Conservation (phyloP, 1,140 invertebrate genomes). For the Tetramorium alpestre region DNA sequence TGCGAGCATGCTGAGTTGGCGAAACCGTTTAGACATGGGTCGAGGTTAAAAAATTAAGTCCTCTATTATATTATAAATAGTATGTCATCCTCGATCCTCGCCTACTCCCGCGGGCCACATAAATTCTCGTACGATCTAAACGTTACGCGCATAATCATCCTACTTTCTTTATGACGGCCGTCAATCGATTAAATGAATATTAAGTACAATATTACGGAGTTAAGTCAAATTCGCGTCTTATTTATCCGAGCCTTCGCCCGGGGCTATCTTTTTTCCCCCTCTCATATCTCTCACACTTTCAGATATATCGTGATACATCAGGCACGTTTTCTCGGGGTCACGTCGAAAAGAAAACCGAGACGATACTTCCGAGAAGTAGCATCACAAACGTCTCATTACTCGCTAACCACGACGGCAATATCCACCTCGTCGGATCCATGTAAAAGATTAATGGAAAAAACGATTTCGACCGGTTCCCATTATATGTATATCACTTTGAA, state of each 20-base stretch:
- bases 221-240: background rate
- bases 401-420: background rate
- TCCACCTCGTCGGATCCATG: background rate
- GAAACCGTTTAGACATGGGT: background rate
- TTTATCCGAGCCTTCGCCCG: background rate
- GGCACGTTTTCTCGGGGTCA: background rate
- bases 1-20: background rate
- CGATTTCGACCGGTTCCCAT: conserved; percentile 60
- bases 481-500: conserved; percentile 67
- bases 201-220: background rate
- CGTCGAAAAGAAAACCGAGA: background rate
- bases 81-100: conserved; percentile 30
- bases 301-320: background rate
- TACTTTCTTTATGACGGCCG: background rate
- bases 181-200: conserved; percentile 45
- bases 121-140: conserved; percentile 29
- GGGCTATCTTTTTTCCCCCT: background rate
- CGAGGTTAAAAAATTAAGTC: conserved; percentile 28
- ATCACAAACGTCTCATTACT: background rate
- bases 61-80: conserved; percentile 51
- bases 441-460: conserved; percentile 41
- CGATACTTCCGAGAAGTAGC: conserved; percentile 5
- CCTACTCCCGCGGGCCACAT: conserved; percentile 22
- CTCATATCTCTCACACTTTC: background rate
- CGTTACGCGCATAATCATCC: conserved; percentile 20